Conservation (phyloP, 2,888 invertebrate genomes). For the Caenorhabditis sp. region DNA sequence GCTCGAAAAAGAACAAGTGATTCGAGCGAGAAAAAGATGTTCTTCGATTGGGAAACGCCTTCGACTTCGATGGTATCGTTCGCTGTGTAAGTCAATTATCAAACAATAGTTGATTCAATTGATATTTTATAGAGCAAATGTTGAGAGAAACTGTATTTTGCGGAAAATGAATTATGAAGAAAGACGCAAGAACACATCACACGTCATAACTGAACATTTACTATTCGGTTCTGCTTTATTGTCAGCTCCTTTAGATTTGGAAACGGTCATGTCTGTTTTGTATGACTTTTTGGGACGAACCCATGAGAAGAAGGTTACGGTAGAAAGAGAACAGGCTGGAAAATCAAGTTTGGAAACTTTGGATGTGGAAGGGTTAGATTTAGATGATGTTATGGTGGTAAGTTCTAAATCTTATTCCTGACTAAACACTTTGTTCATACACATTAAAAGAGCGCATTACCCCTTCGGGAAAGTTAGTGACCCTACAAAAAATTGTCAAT, state of each 20-base stretch:
- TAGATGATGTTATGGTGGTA: neutral
- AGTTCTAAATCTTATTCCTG: too few relatives aligned
- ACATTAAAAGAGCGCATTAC: too few relatives aligned
- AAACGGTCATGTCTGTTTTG: neutral
- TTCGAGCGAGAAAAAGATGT: neutral
- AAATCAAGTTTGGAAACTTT: neutral
- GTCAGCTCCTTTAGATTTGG: neutral
- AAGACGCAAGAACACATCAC: conserved; percentile 25
- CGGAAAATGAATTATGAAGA: conserved; percentile 17
- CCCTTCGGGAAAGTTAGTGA: too few relatives aligned
- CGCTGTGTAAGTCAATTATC: neutral
- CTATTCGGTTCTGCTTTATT: neutral
- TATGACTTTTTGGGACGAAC: neutral
- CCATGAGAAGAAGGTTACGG: neutral
- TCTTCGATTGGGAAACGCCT: neutral
- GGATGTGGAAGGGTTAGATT: neutral
- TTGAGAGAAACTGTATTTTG: conserved; percentile 30
- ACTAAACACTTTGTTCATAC: too few relatives aligned
- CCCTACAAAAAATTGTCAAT: too few relatives aligned
- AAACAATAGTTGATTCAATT: neutral
- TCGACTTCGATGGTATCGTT: neutral
- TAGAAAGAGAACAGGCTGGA: neutral
- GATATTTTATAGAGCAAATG: conserved; percentile 6
- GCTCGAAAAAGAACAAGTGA: neutral
- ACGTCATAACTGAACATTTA: neutral